Base-by-base conservation (phyloP, 2,113 vertebrate genomes). In the Paracanthobrama guichenoti region DNA sequence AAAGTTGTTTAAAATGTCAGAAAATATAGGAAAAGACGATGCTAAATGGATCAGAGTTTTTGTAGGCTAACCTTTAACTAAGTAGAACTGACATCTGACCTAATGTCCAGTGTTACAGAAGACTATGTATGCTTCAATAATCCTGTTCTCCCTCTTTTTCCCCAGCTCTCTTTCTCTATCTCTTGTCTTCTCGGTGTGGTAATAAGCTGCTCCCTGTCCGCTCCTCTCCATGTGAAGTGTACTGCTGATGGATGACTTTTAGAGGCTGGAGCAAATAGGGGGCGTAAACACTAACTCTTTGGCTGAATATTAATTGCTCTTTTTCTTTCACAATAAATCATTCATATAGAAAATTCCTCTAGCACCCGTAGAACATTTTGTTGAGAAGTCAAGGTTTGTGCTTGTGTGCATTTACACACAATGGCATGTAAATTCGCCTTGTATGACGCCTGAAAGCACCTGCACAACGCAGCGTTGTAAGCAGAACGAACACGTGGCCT, bases 311-410 rank as follows among this genome's bases (percentile, higher is more conserved):
- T 83, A 90, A 88, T 87, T 62, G 80, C 80, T 28, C 18, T 81
- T 82, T 87, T 81, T 87, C 77, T 86, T 64, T 74, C 67, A 86
- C 84, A 83, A 90, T 90, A 83, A 90, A 87, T 88, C 75, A 87
- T 90, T 87, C 80, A 83, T 80, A 57, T 57, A 72, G 50, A 67
- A 71, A 31, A 62, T 69, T 39, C 73, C 62, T 55, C 35, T 69
- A 48, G 86, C 20, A 28, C 74, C 46, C 72, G 67, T 85, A 74
- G 28, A 59, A 46, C 67, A 50, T 57, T 62, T 78, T 39, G 26
- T 82, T 39, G 62, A 46, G 59, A 18, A 59, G 72, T 31, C 71
- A 18, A 66, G 44, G 81, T 55, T 46, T 66, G 82, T 81, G 85
- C 86, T 67, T 81, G 26, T 81, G 50, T 80, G 44, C 87, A 55